Conservation (phyloP, 2,888 invertebrate genomes). For the Brenthis daphne region DNA sequence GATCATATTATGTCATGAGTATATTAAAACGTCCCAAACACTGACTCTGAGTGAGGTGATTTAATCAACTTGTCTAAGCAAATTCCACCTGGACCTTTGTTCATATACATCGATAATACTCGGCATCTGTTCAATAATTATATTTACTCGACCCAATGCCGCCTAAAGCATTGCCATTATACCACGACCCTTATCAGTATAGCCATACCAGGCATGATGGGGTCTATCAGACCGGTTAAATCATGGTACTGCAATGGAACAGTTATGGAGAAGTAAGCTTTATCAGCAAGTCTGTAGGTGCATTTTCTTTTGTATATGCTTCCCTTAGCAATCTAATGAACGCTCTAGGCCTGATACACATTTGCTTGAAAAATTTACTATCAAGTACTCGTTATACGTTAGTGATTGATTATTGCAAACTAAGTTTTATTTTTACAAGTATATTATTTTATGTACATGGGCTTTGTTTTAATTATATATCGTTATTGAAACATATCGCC, state of each 20-base stretch:
- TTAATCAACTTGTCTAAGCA: slow-evolving; percentile 23
- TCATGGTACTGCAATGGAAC: neutral
- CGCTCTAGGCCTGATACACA: slow-evolving; percentile 7
- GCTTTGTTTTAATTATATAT: no score
- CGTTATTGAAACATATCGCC: no score
- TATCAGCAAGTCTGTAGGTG: neutral
- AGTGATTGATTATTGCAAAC: neutral
- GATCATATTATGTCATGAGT: no score
- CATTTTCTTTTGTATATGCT: neutral
- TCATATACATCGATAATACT: slow-evolving; percentile 25
- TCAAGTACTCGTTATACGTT: slow-evolving; percentile 2
- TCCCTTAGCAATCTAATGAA: slow-evolving; percentile 2
- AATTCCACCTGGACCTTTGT: slow-evolving; percentile 27
- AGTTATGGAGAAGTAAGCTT: neutral
- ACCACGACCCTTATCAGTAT: neutral
- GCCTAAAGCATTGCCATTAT: slow-evolving; percentile 10
- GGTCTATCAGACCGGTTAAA: neutral
- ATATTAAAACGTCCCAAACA: slow-evolving; percentile 1
- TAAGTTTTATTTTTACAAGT: no score
- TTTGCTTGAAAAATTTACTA: slow-evolving; percentile 8
- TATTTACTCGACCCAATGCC: slow-evolving; percentile 28
- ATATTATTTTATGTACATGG: no score
- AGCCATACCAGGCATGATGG: neutral
- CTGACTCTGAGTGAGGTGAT: slow-evolving; percentile 10
- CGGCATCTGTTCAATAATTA: slow-evolving; percentile 29